Percentiles rank a stretch among this genome's conserved stretches.
phyloP scores from a whole-genome alignment of 2,797 vertebrate species.

The Apogon talboti region DNA sequence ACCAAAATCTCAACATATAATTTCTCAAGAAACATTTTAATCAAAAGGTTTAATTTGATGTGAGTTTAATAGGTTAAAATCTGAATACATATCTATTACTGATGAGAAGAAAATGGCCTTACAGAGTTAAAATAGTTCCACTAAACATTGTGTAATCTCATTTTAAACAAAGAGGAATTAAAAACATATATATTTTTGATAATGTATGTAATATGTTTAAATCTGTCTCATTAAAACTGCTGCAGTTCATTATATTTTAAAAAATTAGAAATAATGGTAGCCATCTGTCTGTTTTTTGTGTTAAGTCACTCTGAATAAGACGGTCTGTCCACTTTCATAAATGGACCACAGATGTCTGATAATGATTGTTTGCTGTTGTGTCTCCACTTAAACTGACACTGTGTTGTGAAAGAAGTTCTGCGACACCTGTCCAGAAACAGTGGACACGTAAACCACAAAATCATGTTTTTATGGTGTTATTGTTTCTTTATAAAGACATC shows the following conservation, averaged over 20 bases:
- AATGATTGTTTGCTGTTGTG: constrained; percentile 67
- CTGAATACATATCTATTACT: too few species aligned
- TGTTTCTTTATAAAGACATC: constrained; percentile 74
- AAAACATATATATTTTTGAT: neutral
- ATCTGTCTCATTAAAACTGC: too few species aligned
- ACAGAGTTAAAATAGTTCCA: too few species aligned
- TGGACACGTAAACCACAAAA: constrained; percentile 61
- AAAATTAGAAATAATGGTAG: neutral
- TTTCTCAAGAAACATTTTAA: too few species aligned
- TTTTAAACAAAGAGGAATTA: neutral
- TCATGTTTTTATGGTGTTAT: constrained; percentile 78
- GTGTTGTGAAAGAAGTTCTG: constrained; percentile 45
- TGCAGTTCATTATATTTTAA: too few species aligned
- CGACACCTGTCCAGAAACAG: constrained; percentile 49
- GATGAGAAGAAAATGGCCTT: too few species aligned
- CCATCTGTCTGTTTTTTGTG: constrained; percentile 23
- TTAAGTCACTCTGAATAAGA: constrained; percentile 38
- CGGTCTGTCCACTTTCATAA: constrained; percentile 3
- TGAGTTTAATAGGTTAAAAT: too few species aligned
- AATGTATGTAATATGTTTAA: too few species aligned
- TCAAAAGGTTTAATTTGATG: too few species aligned
- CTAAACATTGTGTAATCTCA: neutral
- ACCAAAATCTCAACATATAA: too few species aligned
- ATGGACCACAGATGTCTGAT: constrained; percentile 16
- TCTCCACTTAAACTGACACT: constrained; percentile 34